Conservation (phyloP, 2,888 invertebrate species). For the Drosophila aldrichi region DNA sequence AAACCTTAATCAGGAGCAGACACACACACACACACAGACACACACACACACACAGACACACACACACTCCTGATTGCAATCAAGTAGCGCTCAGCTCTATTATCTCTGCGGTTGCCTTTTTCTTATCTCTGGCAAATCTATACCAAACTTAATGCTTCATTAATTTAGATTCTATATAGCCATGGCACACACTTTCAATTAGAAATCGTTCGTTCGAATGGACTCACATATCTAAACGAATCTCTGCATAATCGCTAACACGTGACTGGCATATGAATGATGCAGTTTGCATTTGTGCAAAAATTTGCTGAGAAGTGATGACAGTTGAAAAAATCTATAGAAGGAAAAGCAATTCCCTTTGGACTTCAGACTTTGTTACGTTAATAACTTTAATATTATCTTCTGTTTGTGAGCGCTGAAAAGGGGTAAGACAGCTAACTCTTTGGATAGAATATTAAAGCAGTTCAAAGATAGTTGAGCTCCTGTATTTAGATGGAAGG, state of each 20-base stretch:
- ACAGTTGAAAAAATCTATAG: background rate
- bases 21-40: slow-evolving; percentile 7
- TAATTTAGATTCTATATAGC: slow-evolving; percentile 50
- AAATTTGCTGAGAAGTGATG: background rate
- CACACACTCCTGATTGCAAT: slow-evolving; percentile 77
- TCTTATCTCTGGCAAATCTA: slow-evolving; percentile 42
- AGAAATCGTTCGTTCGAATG: slow-evolving; percentile 32
- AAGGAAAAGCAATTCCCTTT: background rate
- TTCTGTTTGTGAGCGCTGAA: background rate
- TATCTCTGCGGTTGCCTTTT: slow-evolving; percentile 60
- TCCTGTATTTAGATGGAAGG: no score
- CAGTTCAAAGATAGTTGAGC: no score
- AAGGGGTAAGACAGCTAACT: background rate
- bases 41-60: no score
- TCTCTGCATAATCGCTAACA: slow-evolving; percentile 34
- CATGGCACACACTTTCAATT: slow-evolving; percentile 41
- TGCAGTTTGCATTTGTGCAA: slow-evolving; percentile 28
- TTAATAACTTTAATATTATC: background rate
- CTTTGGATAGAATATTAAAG: no score
- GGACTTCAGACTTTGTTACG: background rate
- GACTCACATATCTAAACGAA: slow-evolving; percentile 13
- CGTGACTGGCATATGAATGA: slow-evolving; percentile 40
- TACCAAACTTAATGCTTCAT: slow-evolving; percentile 68
- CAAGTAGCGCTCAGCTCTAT: slow-evolving; percentile 56
- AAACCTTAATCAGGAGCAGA: slow-evolving; percentile 61